Evolutionary conservation across 2,797 vertebrate genomes (phyloP), one percentile per base, ranked within the genome.

Genomic region (Toxotes lorentzi): DNA sequence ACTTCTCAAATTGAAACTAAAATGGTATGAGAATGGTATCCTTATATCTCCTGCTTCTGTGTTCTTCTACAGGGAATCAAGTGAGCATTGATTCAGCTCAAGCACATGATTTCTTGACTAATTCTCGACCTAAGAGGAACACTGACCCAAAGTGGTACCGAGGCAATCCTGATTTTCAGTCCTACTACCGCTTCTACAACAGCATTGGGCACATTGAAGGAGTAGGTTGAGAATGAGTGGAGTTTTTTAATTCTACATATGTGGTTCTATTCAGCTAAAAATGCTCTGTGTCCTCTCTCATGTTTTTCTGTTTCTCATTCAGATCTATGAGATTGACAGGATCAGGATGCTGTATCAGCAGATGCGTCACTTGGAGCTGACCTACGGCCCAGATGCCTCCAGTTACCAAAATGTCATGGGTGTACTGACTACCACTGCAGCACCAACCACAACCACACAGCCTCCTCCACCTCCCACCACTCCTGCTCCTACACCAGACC

Each of bases 151-250:
- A 93, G 76, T 96, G 95, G 95, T 87, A 94, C 81, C 63, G 80
- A 43, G 75, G 79, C n/a, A 79, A 69, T 21, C 94, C 94, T 2
- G 93, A 96, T 68, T 95, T 95, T 78, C 94, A 95, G 88, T 93
- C 94, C 48, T 96, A 95, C 83, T 96, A 96, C 79, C 91, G 92
- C 34, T 95, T 88, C 87, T 96, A 96, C 85, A 95, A 85, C 91
- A 96, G 93, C 78, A 96, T 96, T 9, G 95, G 94, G 3, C 95
- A 96, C 82, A 76, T 73, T n/a, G 95, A 96, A 73, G 95, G 94
- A 69, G 95, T 96, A 76, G 86, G 92, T 73, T 59, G 7, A 30
- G 3, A 17, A 64, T 45, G 17, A 69, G 8, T 45, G 1, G 10
- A 59, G 16, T 68, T 63, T 60, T 27, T 27, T n/a, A 10, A 5